These are phyloP conservation scores for Epinotia bilunana DNA, from an alignment of 2,888 invertebrate genomes.

Conservation along the genomic window DNA sequence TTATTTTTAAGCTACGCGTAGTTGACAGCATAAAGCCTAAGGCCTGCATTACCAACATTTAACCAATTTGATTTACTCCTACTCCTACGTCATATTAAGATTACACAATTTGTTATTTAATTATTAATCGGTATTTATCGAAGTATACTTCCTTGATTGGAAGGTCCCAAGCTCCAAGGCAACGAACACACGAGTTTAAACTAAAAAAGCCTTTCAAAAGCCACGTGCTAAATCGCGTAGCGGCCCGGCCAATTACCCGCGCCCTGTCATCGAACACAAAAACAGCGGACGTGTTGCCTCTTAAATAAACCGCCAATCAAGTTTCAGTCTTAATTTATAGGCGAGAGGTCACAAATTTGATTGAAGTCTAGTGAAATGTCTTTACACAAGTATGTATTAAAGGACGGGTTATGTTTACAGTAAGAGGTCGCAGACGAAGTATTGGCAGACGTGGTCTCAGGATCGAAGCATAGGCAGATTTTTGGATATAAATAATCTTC, in stretches of 20 bases:
- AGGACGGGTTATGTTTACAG: slow-evolving; percentile 24
- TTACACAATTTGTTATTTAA: not conserved
- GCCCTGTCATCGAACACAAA: slow-evolving; percentile 12
- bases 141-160: not conserved
- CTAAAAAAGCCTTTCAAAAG: not conserved
- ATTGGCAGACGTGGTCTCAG: not conserved
- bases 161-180: not conserved
- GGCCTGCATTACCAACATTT: too few species aligned
- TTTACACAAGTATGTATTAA: not conserved
- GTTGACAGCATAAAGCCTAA: too few species aligned
- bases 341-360: not conserved
- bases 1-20: too few species aligned
- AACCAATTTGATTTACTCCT: too few species aligned
- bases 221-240: slow-evolving; percentile 24
- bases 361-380: not conserved
- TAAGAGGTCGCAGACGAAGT: slow-evolving; percentile 8
- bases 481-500: too few species aligned
- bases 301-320: not conserved
- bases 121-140: not conserved
- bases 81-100: too few species aligned
- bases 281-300: slow-evolving; percentile 23
- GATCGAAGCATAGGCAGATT: not conserved
- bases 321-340: not conserved
- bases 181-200: not conserved
- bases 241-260: slow-evolving; percentile 34